Conservation (phyloP, 2,113 vertebrate species). For the Cairina moschata region DNA sequence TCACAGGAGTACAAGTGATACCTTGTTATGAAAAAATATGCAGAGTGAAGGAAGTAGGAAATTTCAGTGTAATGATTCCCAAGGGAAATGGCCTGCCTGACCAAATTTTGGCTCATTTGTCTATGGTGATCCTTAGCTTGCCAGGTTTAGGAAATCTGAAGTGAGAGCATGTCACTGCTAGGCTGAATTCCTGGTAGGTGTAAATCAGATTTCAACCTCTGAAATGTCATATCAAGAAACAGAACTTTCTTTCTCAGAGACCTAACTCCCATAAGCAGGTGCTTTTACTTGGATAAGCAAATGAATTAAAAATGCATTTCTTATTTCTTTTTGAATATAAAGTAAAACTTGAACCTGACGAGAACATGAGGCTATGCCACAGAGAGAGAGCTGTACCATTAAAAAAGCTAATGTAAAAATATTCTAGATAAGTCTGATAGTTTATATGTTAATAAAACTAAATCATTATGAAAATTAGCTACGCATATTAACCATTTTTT, state of each 20-base stretch:
- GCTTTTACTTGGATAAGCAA: not conserved
- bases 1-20: not conserved
- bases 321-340: not conserved
- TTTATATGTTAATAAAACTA: not conserved
- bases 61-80: not conserved
- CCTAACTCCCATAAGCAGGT: not conserved
- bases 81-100: not conserved
- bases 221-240: not conserved
- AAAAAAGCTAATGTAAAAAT: not conserved
- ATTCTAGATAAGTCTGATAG: not conserved
- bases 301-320: not conserved
- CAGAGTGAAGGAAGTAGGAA: not conserved
- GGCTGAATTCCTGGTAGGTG: not conserved
- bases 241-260: not conserved
- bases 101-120: not conserved
- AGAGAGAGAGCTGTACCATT: not conserved
- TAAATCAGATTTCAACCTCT: not conserved
- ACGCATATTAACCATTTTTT: not conserved
- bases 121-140: not conserved
- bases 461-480: not conserved
- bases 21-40: not conserved
- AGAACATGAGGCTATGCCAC: accelerated
- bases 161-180: not conserved
- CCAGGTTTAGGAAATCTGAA: not conserved
- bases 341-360: not conserved